phyloP scores from a whole-genome alignment of 2,888 invertebrate species.

The Euproctis similis region DNA sequence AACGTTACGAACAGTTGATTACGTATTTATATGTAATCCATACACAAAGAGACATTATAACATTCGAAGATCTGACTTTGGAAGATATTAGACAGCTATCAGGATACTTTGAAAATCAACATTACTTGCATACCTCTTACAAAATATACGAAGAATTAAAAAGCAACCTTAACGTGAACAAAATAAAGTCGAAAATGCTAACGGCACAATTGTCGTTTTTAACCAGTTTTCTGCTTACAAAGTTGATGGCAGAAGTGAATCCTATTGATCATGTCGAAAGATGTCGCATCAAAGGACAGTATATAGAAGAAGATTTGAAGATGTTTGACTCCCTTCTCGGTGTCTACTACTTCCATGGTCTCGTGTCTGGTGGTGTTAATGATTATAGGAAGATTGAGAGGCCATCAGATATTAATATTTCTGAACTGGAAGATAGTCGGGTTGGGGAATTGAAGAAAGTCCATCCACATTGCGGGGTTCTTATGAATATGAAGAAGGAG shows the following conservation, averaged over 20 bases:
- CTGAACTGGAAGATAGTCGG: conserved; percentile 27
- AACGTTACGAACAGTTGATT: conserved; percentile 47
- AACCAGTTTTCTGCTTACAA: conserved; percentile 73
- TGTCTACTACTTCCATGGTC: conserved; percentile 73
- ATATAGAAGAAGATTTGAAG: conserved; percentile 80
- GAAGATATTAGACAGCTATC: conserved; percentile 9
- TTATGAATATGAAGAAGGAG: conserved; percentile 50
- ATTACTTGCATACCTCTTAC: conserved; percentile 28
- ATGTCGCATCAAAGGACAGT: conserved; percentile 81
- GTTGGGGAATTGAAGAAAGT: conserved; percentile 42
- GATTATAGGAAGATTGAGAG: conserved; percentile 41
- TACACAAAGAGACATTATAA: conserved; percentile 2
- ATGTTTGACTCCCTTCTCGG: conserved; percentile 74
- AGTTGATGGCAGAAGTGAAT: conserved; percentile 78
- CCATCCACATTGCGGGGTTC: conserved; percentile 60
- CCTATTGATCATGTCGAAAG: conserved; percentile 90
- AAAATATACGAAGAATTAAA: conserved; percentile 28
- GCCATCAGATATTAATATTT: conserved; percentile 34
- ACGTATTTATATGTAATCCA: conserved; percentile 30
- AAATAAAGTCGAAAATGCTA: conserved; percentile 33
- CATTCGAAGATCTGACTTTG: conserved; percentile 8
- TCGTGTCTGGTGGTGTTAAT: conserved; percentile 45
- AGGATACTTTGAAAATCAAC: conserved; percentile 27
- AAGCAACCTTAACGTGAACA: conserved; percentile 14
- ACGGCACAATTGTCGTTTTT: conserved; percentile 47